Evolutionary conservation across 2,797 vertebrate genomes (phyloP).

Genomic region (Tapera naevia): DNA sequence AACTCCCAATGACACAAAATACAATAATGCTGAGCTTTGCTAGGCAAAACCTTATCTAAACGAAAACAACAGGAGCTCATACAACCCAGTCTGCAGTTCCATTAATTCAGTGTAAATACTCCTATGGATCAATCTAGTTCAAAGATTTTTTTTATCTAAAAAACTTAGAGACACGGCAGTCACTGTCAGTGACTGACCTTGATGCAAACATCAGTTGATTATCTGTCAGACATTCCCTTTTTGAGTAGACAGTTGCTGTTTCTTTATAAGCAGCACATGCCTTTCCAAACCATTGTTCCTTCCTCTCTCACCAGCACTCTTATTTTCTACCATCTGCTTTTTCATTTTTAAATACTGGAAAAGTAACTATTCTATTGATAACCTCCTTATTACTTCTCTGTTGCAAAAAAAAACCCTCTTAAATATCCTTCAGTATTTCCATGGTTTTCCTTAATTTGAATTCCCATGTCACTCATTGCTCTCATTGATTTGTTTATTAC

Average conservation of each 20-base stretch:
- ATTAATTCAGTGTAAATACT: neutral
- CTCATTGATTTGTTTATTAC: neutral
- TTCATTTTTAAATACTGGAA: neutral
- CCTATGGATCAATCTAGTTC: neutral
- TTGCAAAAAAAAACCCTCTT: neutral
- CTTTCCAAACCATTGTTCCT: neutral
- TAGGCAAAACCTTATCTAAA: neutral
- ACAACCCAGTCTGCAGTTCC: neutral
- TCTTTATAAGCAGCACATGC: neutral
- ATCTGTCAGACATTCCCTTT: neutral
- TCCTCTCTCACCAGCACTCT: neutral
- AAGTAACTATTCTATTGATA: neutral
- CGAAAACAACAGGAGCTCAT: neutral
- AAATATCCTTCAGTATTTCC: neutral
- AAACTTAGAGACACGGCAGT: neutral
- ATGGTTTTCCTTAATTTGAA: neutral
- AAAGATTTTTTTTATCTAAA: neutral
- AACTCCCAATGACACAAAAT: neutral
- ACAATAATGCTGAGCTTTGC: neutral
- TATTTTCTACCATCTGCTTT: neutral
- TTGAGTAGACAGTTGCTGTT: neutral
- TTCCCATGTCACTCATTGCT: neutral
- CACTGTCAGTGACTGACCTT: neutral
- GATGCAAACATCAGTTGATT: neutral
- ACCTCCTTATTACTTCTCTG: neutral